A percentile compares a stretch with the other conserved stretches of the same genome.
These are phyloP conservation scores for Phylloscopus trochilus DNA, from an alignment of 2,113 vertebrate species.

Conservation along the genomic window DNA sequence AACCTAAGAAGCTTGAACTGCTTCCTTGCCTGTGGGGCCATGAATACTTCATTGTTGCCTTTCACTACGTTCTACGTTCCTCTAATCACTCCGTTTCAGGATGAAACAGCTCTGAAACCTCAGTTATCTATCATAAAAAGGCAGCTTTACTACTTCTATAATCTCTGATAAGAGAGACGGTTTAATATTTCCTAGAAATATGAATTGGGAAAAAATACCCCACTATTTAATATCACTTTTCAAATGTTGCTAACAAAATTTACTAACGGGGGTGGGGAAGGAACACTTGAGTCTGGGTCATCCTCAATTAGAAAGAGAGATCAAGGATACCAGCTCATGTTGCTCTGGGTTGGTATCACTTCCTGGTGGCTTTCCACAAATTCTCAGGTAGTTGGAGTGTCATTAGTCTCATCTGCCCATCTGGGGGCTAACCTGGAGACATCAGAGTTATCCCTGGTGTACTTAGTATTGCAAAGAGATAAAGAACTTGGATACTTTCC, in stretches of 20 bases:
- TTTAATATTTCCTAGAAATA: neutral
- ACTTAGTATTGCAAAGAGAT: accelerated
- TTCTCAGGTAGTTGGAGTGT: neutral
- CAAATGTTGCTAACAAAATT: neutral
- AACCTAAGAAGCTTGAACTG: neutral
- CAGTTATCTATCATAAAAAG: neutral
- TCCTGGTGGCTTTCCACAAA: neutral
- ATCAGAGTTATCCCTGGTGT: neutral
- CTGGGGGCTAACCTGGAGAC: neutral
- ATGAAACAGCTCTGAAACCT: neutral
- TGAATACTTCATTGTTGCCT: neutral
- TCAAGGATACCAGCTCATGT: neutral
- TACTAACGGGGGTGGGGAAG: neutral
- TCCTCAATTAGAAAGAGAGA: neutral
- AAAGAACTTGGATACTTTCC: neutral
- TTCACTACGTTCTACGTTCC: neutral
- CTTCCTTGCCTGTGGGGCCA: neutral
- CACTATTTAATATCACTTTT: neutral
- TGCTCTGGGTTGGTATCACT: neutral
- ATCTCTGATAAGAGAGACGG: neutral
- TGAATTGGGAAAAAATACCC: neutral
- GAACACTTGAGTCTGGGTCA: neutral
- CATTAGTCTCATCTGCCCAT: neutral
- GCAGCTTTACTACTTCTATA: neutral
- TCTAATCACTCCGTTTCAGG: neutral